Base-by-base conservation (phyloP, 1,140 invertebrate genomes). In the Megalonaias nervosa region DNA sequence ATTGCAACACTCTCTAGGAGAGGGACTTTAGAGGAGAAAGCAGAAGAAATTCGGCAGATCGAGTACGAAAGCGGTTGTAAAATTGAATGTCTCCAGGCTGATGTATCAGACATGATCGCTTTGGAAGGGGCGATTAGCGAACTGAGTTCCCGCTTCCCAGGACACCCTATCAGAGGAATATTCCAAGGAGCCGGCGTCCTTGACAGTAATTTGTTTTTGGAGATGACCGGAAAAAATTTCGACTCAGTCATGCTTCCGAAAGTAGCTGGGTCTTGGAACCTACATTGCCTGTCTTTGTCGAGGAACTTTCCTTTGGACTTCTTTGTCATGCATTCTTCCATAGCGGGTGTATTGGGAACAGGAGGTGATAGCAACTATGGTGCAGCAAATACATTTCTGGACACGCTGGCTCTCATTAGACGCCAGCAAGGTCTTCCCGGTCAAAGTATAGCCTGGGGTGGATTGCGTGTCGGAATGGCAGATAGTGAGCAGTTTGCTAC, bases 1-100 rank as follows among this genome's bases (percentile, higher is more conserved):
- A 77, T 87, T 11, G 79, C 67, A 23, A 81, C 75, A 21, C 13
- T 86, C 1, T 82, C 84, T 19, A 75, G 86, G 76, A 57, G 83
- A 59, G 21, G 71, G 15, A 65, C 74, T 19, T 66, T 74, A 16
- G 55, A 65, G 16, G 77, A 82, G 57, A 72, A 76, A 69, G 13
- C 21, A 13, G 56, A n/a, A 26, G 79, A 84, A 65, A 83, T 85
- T 4, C 61, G 68, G 15, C 38, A 82, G 5, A 15, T 84, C 9
- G 66, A 71, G 23, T 17, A 82, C 15, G 31, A 21, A 15, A 56
- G 60, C 21, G 59, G 64, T 26, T 85, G 81, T 59, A 67, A 65
- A 21, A 71, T 87, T 15, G 66, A 64, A 12, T 23, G 65, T 38
- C 23, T 84, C 13, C 74, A 79, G 38, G 81, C 73, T 19, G 79